Evolutionary conservation across 1,140 invertebrate genomes (phyloP), one percentile per base, ranked within the genome.

Genomic region (Dinothrombium tinctorium): DNA sequence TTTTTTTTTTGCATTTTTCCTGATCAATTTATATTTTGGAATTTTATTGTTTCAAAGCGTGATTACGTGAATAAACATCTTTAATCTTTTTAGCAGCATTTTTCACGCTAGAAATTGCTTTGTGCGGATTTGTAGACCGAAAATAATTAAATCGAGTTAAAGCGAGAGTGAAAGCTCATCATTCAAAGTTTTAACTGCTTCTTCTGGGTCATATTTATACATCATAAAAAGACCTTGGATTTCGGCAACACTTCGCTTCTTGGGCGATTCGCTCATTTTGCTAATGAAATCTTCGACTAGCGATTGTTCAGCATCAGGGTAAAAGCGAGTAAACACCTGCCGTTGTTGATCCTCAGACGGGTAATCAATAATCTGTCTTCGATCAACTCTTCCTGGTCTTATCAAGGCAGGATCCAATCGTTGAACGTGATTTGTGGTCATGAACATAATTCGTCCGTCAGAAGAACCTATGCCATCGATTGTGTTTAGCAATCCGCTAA

Each of bases 371-470:
- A 75, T 76, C 57, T 95, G 74, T 60, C 90, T 90, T 9, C 89
- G 53, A 56, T 99, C 92, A 1, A 98, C 83, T 47, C 94, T 63
- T 1, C 94, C 94, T 6, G 94, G 92, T 46, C 94, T 64, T 36
- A 98, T 78, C n/a, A 99, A 59, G 9, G 92, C 92, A 45, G 83
- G 75, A 64, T 99, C 92, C 35, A 99, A 64, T 51, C 87, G 75
- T 47, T 98, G 80, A 36, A 92, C 62, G 59, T 95, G 92, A 66
- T 99, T 99, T 1, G 94, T 99, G 0, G 94, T 99, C 94, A 98
- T 98, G 59, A 99, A 98, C 12, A 99, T 65, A 46, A 99, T 87
- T 45, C 94, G 63, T 7, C 82, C 94, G 65, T 99, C 94, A 4
- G 90, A 77, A 23, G 87, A 95, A 3, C 86, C 89, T n/a, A 99